phyloP scores from a whole-genome alignment of 2,113 vertebrate genomes.

The Peromyscus polionotus region DNA sequence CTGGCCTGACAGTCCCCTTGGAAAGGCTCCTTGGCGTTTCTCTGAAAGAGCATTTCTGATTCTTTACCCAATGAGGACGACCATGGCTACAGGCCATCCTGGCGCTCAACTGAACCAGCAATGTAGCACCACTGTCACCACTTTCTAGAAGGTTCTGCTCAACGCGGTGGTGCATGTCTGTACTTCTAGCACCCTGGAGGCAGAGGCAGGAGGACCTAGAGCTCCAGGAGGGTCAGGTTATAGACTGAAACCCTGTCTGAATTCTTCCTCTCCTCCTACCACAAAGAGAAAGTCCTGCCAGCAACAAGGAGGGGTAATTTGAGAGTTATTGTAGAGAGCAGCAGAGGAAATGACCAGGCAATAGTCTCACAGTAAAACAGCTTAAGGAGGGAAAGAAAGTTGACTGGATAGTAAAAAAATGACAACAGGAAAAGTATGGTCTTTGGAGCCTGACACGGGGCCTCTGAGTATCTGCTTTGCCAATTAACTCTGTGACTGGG shows the following conservation, averaged over 20 bases:
- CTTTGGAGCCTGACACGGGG: slow-evolving; percentile 2
- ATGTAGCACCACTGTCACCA: background rate
- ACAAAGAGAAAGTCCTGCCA: slow-evolving; percentile 12
- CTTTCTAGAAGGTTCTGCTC: slow-evolving; percentile 49
- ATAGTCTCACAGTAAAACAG: background rate
- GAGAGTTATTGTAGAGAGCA: slow-evolving; percentile 49
- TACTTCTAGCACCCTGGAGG: background rate
- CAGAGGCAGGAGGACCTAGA: background rate
- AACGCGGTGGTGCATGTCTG: background rate
- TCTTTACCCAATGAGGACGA: background rate
- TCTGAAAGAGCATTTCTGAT: background rate
- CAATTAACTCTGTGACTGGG: slow-evolving; percentile 65
- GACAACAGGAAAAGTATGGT: background rate
- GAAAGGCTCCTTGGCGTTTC: background rate
- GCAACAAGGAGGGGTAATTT: background rate
- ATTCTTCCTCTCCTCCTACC: background rate
- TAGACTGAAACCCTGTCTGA: background rate
- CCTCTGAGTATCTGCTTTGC: slow-evolving; percentile 57
- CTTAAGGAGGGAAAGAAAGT: slow-evolving; percentile 22
- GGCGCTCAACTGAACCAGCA: background rate
- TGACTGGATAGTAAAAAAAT: background rate
- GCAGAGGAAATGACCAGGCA: slow-evolving; percentile 45
- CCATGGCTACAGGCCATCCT: background rate
- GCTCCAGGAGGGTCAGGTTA: background rate
- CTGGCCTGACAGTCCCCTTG: background rate